Conservation (phyloP, 2,113 vertebrate genomes). For the Eulemur macaco region DNA sequence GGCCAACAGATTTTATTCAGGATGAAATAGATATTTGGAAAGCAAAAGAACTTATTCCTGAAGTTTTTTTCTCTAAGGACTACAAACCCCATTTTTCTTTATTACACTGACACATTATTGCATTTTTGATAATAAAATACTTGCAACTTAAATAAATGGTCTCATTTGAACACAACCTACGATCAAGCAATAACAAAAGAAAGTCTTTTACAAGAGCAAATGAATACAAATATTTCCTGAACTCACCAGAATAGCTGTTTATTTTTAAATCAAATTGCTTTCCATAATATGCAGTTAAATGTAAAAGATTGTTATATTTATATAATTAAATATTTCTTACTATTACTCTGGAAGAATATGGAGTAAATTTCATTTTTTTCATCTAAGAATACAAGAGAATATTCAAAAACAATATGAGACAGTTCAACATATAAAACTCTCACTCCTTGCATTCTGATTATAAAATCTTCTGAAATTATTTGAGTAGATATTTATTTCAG, state of each 20-base stretch:
- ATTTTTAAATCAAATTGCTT: slow-evolving; percentile 20
- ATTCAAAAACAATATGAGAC: neutral
- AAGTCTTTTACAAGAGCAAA: neutral
- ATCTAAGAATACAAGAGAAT: neutral
- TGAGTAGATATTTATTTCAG: slow-evolving; percentile 30
- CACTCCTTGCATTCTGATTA: neutral
- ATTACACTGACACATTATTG: neutral
- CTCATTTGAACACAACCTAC: neutral
- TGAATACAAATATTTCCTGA: neutral
- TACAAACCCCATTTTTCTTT: neutral
- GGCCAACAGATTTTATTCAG: neutral
- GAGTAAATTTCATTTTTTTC: slow-evolving; percentile 16
- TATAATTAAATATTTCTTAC: neutral
- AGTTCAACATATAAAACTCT: slow-evolving; percentile 9
- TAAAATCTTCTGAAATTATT: neutral
- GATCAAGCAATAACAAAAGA: neutral
- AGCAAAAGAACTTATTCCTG: neutral
- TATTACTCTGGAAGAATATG: neutral
- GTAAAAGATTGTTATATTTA: neutral
- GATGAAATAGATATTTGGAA: slow-evolving; percentile 6
- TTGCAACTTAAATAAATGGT: neutral
- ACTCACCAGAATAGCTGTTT: neutral
- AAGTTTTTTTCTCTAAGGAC: neutral
- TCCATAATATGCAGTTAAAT: neutral
- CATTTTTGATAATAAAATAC: neutral